Base-by-base conservation (phyloP, 1,140 invertebrate genomes). In the Geopemphigus sp. region DNA sequence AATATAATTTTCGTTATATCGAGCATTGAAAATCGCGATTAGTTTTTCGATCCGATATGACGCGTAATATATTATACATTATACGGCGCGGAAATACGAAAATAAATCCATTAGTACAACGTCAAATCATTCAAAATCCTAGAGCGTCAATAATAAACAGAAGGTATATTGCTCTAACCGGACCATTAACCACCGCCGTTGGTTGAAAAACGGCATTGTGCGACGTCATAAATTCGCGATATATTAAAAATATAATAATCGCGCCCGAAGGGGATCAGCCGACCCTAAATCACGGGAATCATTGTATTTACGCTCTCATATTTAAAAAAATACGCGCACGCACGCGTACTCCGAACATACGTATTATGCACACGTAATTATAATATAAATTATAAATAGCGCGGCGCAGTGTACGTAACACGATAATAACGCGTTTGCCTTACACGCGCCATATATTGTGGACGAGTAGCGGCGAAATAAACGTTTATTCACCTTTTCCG, bases 111-210 rank as follows among this genome's bases (percentile, higher is more conserved):
- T 68, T 8, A 17, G 45, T 10, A 54, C 15, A 50, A 68, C 15
- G 45, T 26, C 45, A 47, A 68, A 68, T 26, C 64, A 14, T 17
- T n/a, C 3, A 19, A 68, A 68, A 68, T 22, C 64, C 64, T 45
- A 68, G 22, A 50, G 66, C 66, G 47, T 68, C 22, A 68, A 68
- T 68, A 68, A 68, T 68, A 68, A 68, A 68, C 66, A 68, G 66
- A 68, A 50, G 64, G 66, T 68, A 39, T 39, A 39, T 39, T 50
- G 47, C 50, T 39, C 17, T 68, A 68, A 68, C 45, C 15, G 39
- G 45, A 50, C 66, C 45, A 50, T 50, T 66, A 66, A 66, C 64
- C 32, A 22, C 22, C 17, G 66, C 64, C 64, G 32, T 39, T 24
- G 64, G 39, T n/a, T 22, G 6, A 68, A 68, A 68, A 50, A 68